A percentile compares a stretch with the other conserved stretches of the same genome.
Evolutionary conservation across 2,113 vertebrate genomes (phyloP).

Genomic region (Paramisgurnus dabryanus): DNA sequence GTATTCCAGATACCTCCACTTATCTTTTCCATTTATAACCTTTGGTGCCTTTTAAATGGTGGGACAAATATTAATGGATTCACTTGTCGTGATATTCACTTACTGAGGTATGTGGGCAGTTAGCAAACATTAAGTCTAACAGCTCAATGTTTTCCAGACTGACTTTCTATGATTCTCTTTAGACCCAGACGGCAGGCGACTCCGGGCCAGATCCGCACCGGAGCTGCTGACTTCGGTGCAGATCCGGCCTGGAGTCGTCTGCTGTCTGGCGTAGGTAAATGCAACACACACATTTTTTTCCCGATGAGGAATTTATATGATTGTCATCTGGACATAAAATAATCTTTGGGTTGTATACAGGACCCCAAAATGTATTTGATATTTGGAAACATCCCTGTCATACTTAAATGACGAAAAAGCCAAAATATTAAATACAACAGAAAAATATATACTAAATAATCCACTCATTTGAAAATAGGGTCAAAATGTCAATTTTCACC

Average conservation of each 20-base stretch:
- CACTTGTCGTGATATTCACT: neutral
- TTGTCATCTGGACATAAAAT: neutral
- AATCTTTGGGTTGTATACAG: neutral
- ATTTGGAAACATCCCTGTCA: neutral
- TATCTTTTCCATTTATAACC: slow-evolving; percentile 54
- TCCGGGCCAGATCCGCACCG: too few relatives aligned
- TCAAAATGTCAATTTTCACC: too few relatives aligned
- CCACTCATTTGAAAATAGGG: too few relatives aligned
- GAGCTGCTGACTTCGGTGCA: too few relatives aligned
- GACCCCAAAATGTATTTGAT: slow-evolving; percentile 8
- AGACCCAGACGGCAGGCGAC: too few relatives aligned
- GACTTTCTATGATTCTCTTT: neutral
- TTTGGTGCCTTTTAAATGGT: slow-evolving; percentile 34
- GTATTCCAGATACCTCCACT: slow-evolving; percentile 58
- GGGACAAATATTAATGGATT: neutral
- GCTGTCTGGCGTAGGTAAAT: too few relatives aligned
- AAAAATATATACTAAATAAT: too few relatives aligned
- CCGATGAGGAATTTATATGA: neutral
- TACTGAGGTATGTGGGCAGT: neutral
- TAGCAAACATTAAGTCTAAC: neutral
- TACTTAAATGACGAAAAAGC: too few relatives aligned
- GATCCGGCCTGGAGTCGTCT: too few relatives aligned
- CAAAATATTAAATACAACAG: too few relatives aligned
- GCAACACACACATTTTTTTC: neutral
- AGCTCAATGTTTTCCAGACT: neutral